Base-by-base conservation (phyloP, 2,888 invertebrate species). In the Chrysomela aeneicollis region DNA sequence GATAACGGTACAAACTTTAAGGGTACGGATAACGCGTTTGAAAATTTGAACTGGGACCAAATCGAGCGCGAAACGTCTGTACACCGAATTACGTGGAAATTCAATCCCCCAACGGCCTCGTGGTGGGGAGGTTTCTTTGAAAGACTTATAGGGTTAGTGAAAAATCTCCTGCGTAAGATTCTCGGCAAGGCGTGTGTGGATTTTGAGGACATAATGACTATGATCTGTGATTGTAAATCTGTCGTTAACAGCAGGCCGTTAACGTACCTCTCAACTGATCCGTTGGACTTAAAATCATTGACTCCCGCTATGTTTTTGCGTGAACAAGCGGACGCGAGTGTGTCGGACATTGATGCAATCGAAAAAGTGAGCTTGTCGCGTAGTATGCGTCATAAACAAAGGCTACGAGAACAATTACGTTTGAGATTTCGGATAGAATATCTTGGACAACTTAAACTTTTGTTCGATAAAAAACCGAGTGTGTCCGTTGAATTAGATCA, bases 121-220 rank as follows among this genome's bases (percentile, higher is more conserved):
- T 84, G 83, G 82, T 80, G 80, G 81, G 82, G 82, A 53, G 83
- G 84, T 47, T 80, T 78, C 69, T 84, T 80, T 75, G 82, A 84
- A 70, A 69, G 82, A 17, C 66, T 84, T 3, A 73, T 83, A 10
- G 74, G 78, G 8, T 54, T 79, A 6, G 37, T 82, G 4, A 84
- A 84, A 67, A 61, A 64, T 9, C 58, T 82, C 9, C 61, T 84
- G 15, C 61, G 77, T 12, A 73, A 76, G 58, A 71, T 78, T 6
- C 64, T 84, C 1, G 80, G 82, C 9, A 74, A 73, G 47, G 71
- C 77, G 2, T 73, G 73, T 26, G 37, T 65, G 51, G 58, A 70
- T 69, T 69, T 70, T 67, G 60, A 79, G 73, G 79, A 74, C n/a
- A 30, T 64, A 32, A 26, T 42, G 17, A 64, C 69, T 35, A 12